These are phyloP conservation scores for Drosophila nannoptera DNA, from an alignment of 1,140 invertebrate genomes.

Conservation along the genomic window DNA sequence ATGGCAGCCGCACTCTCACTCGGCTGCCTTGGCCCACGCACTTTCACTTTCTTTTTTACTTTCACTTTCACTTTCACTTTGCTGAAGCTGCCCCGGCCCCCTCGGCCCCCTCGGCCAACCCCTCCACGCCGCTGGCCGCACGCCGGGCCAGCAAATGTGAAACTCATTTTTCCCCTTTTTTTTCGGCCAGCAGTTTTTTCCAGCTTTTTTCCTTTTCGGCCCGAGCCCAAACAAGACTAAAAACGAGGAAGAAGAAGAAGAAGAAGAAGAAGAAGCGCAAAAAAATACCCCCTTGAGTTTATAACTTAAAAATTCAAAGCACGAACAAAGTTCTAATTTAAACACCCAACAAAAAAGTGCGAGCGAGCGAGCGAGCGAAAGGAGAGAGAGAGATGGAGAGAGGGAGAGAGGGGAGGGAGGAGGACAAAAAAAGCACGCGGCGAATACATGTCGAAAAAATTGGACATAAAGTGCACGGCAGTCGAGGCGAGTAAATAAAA, in stretches of 20 bases:
- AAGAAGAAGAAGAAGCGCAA: conserved; percentile 16
- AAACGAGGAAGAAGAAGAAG: background rate
- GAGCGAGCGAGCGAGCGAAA: conserved; percentile 12
- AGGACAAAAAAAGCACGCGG: conserved; percentile 26
- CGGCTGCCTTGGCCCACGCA: too few species aligned
- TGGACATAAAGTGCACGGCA: conserved; percentile 54
- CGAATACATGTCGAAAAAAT: conserved; percentile 42
- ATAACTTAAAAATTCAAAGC: conserved; percentile 78
- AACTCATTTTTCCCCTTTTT: conserved; percentile 69
- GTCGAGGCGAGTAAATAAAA: conserved; percentile 53
- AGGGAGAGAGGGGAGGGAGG: conserved; percentile 5
- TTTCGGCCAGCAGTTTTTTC: conserved; percentile 47
- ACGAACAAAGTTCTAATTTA: conserved; percentile 77
- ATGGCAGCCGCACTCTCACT: too few species aligned
- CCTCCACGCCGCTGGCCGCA: too few species aligned
- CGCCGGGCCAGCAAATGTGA: too few species aligned
- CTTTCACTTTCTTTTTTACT: too few species aligned
- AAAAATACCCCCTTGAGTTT: conserved; percentile 74
- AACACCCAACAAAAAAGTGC: conserved; percentile 52
- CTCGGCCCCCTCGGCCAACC: too few species aligned
- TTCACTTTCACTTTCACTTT: too few species aligned
- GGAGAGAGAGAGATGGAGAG: conserved; percentile 17
- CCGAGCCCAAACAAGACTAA: conserved; percentile 1
- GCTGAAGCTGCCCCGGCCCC: too few species aligned
- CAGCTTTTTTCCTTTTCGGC: conserved; percentile 41